These are phyloP conservation scores for Rhizomys pruinosus DNA, from an alignment of 2,113 vertebrate species.

Conservation along the genomic window DNA sequence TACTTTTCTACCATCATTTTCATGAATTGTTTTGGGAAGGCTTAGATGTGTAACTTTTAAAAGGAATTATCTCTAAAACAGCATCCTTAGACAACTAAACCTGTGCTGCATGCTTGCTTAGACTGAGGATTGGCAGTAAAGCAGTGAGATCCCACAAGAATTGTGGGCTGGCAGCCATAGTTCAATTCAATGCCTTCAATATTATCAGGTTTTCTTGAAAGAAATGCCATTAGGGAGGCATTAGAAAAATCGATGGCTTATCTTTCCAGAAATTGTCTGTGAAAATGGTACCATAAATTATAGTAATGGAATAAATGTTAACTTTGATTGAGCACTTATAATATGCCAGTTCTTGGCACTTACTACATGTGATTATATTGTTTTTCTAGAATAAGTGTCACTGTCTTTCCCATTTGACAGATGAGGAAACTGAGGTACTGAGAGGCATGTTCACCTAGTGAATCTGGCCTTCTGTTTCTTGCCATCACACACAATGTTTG, in stretches of 20 bases:
- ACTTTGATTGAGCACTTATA: conserved; percentile 17
- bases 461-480: not conserved
- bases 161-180: not conserved
- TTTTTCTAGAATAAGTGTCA: not conserved
- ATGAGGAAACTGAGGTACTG: not conserved
- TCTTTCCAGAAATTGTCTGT: conserved; percentile 44
- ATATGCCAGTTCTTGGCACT: not conserved
- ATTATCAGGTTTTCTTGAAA: conserved; percentile 62
- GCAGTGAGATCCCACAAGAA: not conserved
- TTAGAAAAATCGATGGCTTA: conserved; percentile 12
- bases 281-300: conserved; percentile 53
- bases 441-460: not conserved
- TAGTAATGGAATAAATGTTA: conserved; percentile 34
- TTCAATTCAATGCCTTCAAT: conserved; percentile 17
- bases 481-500: fast-evolving
- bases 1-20: not conserved
- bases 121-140: not conserved
- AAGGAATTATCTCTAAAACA: not conserved
- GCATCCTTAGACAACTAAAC: not conserved
- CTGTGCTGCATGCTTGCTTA: not conserved
- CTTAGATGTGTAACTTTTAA: conserved; percentile 16
- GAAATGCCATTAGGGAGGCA: conserved; percentile 41
- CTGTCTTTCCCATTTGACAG: not conserved
- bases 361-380: not conserved
- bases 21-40: not conserved